Evolutionary conservation across 37 sponge, comb jelly and placozoan species (phyloP).

Genomic region (Chondrosia reniformis): DNA sequence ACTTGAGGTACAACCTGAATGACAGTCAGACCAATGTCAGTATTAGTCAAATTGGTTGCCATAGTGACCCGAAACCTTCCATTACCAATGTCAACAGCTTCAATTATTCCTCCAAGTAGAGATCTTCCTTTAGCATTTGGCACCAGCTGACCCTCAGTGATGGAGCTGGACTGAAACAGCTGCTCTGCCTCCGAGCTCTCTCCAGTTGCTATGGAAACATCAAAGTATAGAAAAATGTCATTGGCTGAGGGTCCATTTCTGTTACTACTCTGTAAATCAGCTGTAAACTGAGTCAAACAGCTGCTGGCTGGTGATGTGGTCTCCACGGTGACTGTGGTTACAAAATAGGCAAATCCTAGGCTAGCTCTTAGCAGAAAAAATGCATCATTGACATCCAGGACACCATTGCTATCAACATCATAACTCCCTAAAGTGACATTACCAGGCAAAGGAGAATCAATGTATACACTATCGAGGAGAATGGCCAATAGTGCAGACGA

Average conservation of each 20-base stretch:
- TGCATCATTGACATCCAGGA: conserved; percentile 58
- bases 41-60: conserved; percentile 21
- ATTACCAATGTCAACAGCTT: conserved; percentile 29
- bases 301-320: conserved; percentile 13
- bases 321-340: neutral
- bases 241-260: conserved; percentile 13
- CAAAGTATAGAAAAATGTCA: conserved; percentile 33
- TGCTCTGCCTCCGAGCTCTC: conserved; percentile 13
- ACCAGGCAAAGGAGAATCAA: conserved; percentile 2
- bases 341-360: conserved; percentile 39
- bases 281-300: conserved; percentile 28
- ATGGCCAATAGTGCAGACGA: conserved; percentile 30
- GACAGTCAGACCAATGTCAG: conserved; percentile 50
- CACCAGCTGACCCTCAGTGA: conserved; percentile 25
- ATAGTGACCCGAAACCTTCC: conserved; percentile 35
- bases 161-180: conserved; percentile 30
- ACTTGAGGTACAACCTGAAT: conserved; percentile 40
- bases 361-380: conserved; percentile 56
- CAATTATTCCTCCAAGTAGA: conserved; percentile 53
- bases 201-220: conserved; percentile 53
- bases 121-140: conserved; percentile 9
- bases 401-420: conserved; percentile 53
- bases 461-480: neutral
- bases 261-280: conserved; percentile 5
- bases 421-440: conserved; percentile 19